Evolutionary conservation across 2,113 vertebrate species (phyloP), one percentile per base, ranked within the genome.

Genomic region (Catharus minimus): DNA sequence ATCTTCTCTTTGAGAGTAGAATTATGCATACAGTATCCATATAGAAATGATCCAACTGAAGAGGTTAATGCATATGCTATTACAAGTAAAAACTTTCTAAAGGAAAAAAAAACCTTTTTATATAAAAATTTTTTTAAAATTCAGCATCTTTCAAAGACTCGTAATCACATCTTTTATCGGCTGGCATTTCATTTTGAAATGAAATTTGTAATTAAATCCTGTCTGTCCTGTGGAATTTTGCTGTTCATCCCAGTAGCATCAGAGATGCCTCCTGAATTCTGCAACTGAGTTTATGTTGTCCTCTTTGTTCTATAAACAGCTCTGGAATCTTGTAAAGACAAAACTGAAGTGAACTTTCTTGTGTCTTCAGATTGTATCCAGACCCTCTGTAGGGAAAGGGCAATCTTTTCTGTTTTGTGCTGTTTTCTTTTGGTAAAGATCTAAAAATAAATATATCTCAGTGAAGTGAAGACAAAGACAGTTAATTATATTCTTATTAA

Each of bases 1-100:
- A 72, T 88, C 73, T 94, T 73, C 55, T 90, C 32, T 91, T 90
- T 90, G 46, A 72, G 32, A 88, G 36, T 53, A 32, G 77, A 93
- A 94, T 95, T 91, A 92, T 86, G 88, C 5, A 18, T 91, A 83
- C 10, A 50, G 58, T 82, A 49, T 71, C 72, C 33, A 18, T 88
- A 79, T 30, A 86, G 65, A 86, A 86, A 27, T 33, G 36, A 80
- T 89, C 52, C 65, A 85, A 90, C 28, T 49, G 77, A 79, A 80
- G 49, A 88, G 60, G n/a, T 24, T 53, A 82, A 90, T 72, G 6
- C 8, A 38, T 15, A 87, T 38, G 36, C 38, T 69, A 46, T 47
- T 81, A 9, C 17, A 89, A 69, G 7, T 38, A 60, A 88, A 75
- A 85, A n/a, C 5, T 6, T 58, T 36, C n/a, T 56, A 21, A 74